Conservation (phyloP, 2,888 invertebrate species). For the Leptinotarsa rubiginosa region DNA sequence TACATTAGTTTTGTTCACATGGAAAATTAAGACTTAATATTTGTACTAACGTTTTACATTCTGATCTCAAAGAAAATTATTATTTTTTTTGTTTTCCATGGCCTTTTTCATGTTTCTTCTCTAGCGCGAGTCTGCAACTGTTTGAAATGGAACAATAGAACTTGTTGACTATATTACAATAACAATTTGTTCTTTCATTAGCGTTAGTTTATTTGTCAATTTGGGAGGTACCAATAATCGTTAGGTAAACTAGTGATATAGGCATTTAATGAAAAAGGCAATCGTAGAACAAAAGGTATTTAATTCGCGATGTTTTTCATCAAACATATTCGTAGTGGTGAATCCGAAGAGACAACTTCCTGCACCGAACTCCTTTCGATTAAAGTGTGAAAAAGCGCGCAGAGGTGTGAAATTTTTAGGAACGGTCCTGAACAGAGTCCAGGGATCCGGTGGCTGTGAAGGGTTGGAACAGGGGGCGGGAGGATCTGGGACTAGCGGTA, state of each 20-base stretch:
- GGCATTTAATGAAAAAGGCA: slow-evolving; percentile 19
- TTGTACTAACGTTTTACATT: too few species aligned
- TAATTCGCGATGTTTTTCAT: slow-evolving; percentile 16
- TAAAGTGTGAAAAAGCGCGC: background rate
- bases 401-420: slow-evolving; percentile 28
- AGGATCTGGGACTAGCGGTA: slow-evolving; percentile 53
- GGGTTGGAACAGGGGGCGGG: slow-evolving; percentile 52
- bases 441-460: slow-evolving; percentile 50
- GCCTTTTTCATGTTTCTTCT: background rate
- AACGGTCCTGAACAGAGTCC: slow-evolving; percentile 49
- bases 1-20: too few species aligned
- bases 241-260: slow-evolving; percentile 16
- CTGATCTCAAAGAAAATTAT: too few species aligned
- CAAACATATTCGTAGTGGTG: slow-evolving; percentile 12
- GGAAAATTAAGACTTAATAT: too few species aligned
- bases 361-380: background rate
- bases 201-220: slow-evolving; percentile 17
- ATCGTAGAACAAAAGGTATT: slow-evolving; percentile 26
- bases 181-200: slow-evolving; percentile 21
- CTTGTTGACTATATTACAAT: slow-evolving; percentile 22
- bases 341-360: background rate
- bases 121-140: background rate
- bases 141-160: slow-evolving; percentile 12
- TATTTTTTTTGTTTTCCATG: background rate
- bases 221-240: slow-evolving; percentile 16